Percentiles rank a stretch among this genome's conserved stretches.
These are phyloP conservation scores for Allolobophora icterica DNA, from an alignment of 2,888 invertebrate species.

Conservation along the genomic window DNA sequence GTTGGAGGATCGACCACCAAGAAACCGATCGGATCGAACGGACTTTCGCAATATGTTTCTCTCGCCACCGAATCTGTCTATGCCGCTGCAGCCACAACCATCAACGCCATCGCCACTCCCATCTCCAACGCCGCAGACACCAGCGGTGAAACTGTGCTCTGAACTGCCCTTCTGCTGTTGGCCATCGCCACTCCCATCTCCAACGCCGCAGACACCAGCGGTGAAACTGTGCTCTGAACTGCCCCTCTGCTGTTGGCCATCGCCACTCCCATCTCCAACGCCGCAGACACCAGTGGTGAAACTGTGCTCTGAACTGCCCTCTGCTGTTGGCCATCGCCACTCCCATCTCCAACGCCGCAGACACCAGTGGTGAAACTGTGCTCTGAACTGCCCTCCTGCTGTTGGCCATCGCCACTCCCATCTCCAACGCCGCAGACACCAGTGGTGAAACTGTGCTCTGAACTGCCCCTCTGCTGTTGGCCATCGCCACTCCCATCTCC, in stretches of 20 bases:
- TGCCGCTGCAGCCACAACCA: background rate
- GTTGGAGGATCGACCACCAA: constrained; percentile 49
- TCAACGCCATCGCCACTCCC: background rate
- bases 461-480: too few species aligned
- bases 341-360: background rate
- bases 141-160: background rate
- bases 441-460: background rate
- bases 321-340: background rate
- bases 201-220: background rate
- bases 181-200: background rate
- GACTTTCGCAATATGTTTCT: background rate
- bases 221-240: background rate
- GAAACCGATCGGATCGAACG: background rate
- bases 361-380: background rate
- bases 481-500: background rate
- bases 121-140: background rate
- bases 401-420: background rate
- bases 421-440: background rate
- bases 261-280: background rate
- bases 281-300: background rate
- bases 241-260: too few species aligned
- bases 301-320: background rate
- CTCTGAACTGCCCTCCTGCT: constrained; percentile 11
- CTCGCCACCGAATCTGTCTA: background rate
- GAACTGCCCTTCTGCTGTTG: background rate